These are phyloP conservation scores for Eulemur macaco DNA, from an alignment of 2,113 vertebrate species.

Conservation along the genomic window DNA sequence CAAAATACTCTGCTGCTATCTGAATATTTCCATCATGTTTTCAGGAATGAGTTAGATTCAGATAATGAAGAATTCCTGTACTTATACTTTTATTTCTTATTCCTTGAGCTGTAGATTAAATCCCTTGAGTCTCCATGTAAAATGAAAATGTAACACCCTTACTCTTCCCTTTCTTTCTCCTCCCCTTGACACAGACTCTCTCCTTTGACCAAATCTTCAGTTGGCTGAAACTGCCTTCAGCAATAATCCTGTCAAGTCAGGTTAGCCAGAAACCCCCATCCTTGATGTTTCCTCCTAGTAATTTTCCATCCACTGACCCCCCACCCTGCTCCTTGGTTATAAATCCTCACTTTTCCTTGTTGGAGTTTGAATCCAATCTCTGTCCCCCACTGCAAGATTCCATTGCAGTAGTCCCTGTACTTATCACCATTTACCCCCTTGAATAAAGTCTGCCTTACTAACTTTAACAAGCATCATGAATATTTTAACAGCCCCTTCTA, in stretches of 20 bases:
- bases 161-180: background rate
- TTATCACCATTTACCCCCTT: background rate
- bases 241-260: background rate
- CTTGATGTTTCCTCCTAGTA: background rate
- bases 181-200: background rate
- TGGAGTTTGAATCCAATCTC: background rate
- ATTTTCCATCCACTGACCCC: background rate
- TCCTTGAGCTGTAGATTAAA: background rate
- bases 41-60: background rate
- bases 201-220: background rate
- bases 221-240: background rate
- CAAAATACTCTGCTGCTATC: background rate
- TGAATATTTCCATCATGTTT: conserved; percentile 16
- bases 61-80: background rate
- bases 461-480: background rate
- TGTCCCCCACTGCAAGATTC: background rate
- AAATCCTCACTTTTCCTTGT: background rate
- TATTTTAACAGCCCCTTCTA: background rate
- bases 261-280: background rate
- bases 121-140: background rate
- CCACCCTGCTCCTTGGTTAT: background rate
- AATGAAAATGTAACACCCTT: background rate
- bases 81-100: background rate
- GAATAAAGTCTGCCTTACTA: background rate
- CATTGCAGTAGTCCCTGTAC: background rate